Conservation (phyloP, 2,797 vertebrate species). For the Acanthurus lineatus region DNA sequence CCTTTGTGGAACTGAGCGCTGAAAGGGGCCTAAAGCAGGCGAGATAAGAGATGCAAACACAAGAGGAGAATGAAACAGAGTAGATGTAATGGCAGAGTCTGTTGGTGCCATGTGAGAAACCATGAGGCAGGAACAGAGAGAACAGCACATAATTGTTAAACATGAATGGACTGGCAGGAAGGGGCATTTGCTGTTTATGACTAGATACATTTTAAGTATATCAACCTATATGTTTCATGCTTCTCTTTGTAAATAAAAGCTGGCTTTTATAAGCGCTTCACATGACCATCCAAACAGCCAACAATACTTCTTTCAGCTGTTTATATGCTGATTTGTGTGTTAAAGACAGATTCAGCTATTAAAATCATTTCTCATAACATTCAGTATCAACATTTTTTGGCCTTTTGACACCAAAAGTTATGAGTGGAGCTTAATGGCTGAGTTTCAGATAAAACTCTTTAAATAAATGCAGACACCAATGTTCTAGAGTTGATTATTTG, state of each 20-base stretch:
- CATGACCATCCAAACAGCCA: slow-evolving; percentile 8
- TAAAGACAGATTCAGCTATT: neutral
- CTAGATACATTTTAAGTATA: slow-evolving; percentile 23
- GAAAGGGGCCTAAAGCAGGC: slow-evolving; percentile 31
- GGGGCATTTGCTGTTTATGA: slow-evolving; percentile 5
- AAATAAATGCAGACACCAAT: neutral
- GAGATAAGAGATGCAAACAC: slow-evolving; percentile 43
- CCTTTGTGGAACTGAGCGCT: slow-evolving; percentile 49
- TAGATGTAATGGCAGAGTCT: slow-evolving; percentile 41
- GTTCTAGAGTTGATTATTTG: neutral
- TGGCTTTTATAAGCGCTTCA: neutral
- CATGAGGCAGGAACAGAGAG: slow-evolving; percentile 10
- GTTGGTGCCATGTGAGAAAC: slow-evolving; percentile 34
- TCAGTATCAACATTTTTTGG: neutral
- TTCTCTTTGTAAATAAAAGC: slow-evolving; percentile 17
- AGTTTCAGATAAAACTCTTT: neutral
- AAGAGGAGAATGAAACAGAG: slow-evolving; percentile 30
- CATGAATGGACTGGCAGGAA: slow-evolving; percentile 9
- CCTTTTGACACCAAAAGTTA: neutral
- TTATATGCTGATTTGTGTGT: neutral
- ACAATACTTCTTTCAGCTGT: neutral
- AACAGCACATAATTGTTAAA: slow-evolving; percentile 22
- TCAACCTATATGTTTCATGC: slow-evolving; percentile 15
- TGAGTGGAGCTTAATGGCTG: neutral
- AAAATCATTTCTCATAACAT: neutral